phyloP scores from a whole-genome alignment of 2,888 invertebrate genomes.

The Platycheirus rosarum region DNA sequence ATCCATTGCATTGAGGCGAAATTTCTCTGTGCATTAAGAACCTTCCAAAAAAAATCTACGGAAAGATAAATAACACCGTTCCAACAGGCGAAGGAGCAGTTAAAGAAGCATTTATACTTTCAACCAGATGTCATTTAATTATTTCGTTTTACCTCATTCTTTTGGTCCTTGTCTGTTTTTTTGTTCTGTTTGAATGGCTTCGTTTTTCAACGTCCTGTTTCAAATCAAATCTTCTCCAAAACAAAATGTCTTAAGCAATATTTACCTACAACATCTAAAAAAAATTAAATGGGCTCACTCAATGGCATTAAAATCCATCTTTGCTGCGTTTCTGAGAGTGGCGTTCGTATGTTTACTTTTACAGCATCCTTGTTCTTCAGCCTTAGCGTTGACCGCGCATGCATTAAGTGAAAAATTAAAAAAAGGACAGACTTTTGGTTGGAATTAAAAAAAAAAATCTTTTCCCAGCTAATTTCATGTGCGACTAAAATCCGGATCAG shows the following conservation, averaged over 20 bases:
- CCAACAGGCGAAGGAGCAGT: constrained; percentile 48
- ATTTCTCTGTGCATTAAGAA: constrained; percentile 25
- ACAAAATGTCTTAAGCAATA: constrained; percentile 15
- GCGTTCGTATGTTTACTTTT: constrained; percentile 22
- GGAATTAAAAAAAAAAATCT: constrained; percentile 23
- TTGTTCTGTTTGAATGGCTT: constrained; percentile 13
- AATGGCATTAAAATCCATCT: constrained; percentile 49
- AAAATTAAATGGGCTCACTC: constrained; percentile 23
- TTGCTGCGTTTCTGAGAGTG: not conserved
- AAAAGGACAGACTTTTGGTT: constrained; percentile 32
- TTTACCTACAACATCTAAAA: constrained; percentile 2
- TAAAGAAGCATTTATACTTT: constrained; percentile 61
- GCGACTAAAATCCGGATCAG: constrained; percentile 66
- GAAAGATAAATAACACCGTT: constrained; percentile 71
- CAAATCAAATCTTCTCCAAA: constrained; percentile 62
- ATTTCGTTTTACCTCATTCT: constrained; percentile 46
- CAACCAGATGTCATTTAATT: constrained; percentile 72
- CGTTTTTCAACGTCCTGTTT: constrained; percentile 56
- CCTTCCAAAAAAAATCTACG: constrained; percentile 40
- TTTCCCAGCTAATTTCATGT: constrained; percentile 5
- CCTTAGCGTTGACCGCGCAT: constrained; percentile 55
- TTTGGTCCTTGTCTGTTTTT: constrained; percentile 18
- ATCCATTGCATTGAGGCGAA: constrained; percentile 20
- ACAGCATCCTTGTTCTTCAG: constrained; percentile 39
- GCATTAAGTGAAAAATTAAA: constrained; percentile 49